Conservation (phyloP, 2,797 vertebrate species). For the Pygocentrus nattereri region DNA sequence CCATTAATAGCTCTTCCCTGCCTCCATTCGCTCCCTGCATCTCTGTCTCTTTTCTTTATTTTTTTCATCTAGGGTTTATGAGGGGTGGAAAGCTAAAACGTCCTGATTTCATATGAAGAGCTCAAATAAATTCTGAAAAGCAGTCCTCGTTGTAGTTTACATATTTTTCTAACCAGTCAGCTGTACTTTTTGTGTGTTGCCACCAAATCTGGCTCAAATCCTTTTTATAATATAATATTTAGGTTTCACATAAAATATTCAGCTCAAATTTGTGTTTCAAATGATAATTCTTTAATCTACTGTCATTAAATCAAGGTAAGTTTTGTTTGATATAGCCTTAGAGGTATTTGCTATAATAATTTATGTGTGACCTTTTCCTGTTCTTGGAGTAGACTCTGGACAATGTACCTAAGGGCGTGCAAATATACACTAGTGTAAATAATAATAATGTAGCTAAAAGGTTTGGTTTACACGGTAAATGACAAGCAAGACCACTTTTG, state of each 20-base stretch:
- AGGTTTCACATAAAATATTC: not conserved
- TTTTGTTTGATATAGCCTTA: constrained; percentile 6
- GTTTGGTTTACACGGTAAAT: constrained; percentile 60
- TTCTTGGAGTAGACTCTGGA: not conserved
- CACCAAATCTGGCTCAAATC: not conserved
- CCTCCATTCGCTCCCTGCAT: constrained; percentile 39
- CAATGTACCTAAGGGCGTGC: constrained; percentile 26
- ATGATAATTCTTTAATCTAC: not conserved
- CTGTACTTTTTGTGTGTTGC: too few species aligned
- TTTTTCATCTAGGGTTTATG: constrained; percentile 69
- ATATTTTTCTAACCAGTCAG: not conserved
- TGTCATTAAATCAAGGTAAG: not conserved
- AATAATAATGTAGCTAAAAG: not conserved
- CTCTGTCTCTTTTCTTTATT: not conserved
- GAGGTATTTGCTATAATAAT: constrained; percentile 8
- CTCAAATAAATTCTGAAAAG: not conserved
- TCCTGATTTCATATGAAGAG: not conserved
- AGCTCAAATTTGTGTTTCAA: not conserved
- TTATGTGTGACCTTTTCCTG: constrained; percentile 12
- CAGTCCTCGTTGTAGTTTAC: not conserved
- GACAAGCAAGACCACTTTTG: constrained; percentile 55
- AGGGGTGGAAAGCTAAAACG: constrained; percentile 59
- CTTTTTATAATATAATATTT: not conserved
- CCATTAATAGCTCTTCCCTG: constrained; percentile 66
- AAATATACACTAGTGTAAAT: constrained; percentile 2